These are phyloP conservation scores for Syngnathus typhle DNA, from an alignment of 2,113 vertebrate species.

Conservation along the genomic window DNA sequence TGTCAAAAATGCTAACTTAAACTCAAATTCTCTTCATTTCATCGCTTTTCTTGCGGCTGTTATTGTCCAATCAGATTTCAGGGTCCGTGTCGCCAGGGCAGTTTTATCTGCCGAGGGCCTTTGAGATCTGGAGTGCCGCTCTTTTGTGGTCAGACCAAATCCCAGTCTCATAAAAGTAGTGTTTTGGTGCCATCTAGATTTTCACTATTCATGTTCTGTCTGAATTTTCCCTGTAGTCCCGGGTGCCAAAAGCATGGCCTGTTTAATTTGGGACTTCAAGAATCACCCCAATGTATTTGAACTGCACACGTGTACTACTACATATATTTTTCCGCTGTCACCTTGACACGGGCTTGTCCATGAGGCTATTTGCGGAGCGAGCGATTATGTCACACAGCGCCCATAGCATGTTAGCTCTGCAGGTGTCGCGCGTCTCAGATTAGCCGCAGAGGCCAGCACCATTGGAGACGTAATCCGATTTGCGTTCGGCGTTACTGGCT, in stretches of 20 bases:
- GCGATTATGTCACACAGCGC: constrained; percentile 23
- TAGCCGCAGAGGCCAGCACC: constrained; percentile 5
- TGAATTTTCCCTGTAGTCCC: not conserved
- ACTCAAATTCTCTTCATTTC: too few relatives aligned
- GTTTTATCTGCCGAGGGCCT: too few relatives aligned
- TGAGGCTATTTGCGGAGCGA: constrained; percentile 5
- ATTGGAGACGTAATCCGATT: constrained; percentile 63
- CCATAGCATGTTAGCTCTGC: constrained; percentile 16
- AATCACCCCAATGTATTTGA: not conserved
- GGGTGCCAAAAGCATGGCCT: not conserved
- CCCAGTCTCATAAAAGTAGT: too few relatives aligned
- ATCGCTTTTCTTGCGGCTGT: too few relatives aligned
- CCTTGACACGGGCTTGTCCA: not conserved
- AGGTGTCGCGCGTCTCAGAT: constrained; percentile 20
- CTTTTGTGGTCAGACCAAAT: too few relatives aligned
- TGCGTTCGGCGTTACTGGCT: constrained; percentile 7
- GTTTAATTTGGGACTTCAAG: not conserved
- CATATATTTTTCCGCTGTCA: not conserved
- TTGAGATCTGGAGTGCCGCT: too few relatives aligned
- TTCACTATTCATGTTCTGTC: too few relatives aligned
- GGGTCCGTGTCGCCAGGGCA: too few relatives aligned
- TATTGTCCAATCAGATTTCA: too few relatives aligned
- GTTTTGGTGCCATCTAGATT: too few relatives aligned
- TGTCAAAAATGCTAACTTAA: constrained; percentile 12
- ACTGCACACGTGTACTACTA: not conserved